A percentile compares a stretch with the other conserved stretches of the same genome.
phyloP scores from a whole-genome alignment of 2,797 vertebrate genomes.

The Pteronotus mesoamericanus region DNA sequence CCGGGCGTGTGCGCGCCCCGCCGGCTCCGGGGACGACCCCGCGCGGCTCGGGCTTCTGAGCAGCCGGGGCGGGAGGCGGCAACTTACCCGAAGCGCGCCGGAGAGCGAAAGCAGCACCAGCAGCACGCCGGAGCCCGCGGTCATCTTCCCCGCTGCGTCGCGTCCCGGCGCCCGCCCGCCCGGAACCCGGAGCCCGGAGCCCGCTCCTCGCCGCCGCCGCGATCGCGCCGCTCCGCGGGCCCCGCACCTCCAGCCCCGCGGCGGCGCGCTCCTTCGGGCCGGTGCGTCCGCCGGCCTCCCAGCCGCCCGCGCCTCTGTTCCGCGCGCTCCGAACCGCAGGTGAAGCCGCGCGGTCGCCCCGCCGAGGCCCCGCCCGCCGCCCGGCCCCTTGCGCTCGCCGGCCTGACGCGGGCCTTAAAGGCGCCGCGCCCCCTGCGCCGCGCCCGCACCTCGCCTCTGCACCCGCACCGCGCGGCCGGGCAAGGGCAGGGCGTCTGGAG shows the following conservation, averaged over 20 bases:
- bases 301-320: slow-evolving; percentile 73
- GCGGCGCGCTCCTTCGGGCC: slow-evolving; percentile 49
- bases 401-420: slow-evolving; percentile 86
- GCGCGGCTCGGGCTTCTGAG: not conserved
- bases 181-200: not conserved
- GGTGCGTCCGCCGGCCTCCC: slow-evolving; percentile 55
- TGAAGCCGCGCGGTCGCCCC: slow-evolving; percentile 89
- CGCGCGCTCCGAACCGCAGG: slow-evolving; percentile 89
- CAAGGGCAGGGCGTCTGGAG: rapidly evolving
- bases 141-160: slow-evolving; percentile 71
- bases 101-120: slow-evolving; percentile 72
- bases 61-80: not conserved
- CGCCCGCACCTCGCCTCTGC: not conserved
- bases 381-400: slow-evolving; percentile 85
- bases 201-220: not conserved
- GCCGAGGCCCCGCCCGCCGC: slow-evolving; percentile 79
- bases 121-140: slow-evolving; percentile 53
- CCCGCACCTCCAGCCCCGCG: slow-evolving; percentile 7
- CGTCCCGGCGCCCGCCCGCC: slow-evolving; percentile 15
- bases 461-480: not conserved
- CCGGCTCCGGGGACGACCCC: not conserved
- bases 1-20: not conserved
- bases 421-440: slow-evolving; percentile 65
- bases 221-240: not conserved
- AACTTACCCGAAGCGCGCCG: slow-evolving; percentile 80